A percentile compares a stretch with the other conserved stretches of the same genome.
Conservation (phyloP, 1,140 invertebrate species). For the Ectropis grisescens region DNA sequence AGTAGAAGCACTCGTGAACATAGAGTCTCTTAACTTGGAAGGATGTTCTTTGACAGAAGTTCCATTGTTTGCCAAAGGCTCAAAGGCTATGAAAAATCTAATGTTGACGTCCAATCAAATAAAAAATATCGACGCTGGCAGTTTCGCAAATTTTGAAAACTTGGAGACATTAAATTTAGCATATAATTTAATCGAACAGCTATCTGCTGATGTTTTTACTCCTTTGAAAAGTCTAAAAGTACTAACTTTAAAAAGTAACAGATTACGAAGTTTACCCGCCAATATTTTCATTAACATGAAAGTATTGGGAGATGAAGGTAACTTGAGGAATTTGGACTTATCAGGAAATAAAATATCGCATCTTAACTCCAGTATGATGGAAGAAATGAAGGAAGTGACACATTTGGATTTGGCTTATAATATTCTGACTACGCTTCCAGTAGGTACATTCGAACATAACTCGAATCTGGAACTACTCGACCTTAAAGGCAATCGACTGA, state of each 20-base stretch:
- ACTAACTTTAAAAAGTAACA: conserved; percentile 33
- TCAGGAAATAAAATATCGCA: conserved; percentile 32
- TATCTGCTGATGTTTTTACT: conserved; percentile 30
- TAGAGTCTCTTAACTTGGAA: conserved; percentile 35
- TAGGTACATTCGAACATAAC: conserved; percentile 34
- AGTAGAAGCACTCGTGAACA: conserved; percentile 20
- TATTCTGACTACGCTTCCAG: conserved; percentile 23
- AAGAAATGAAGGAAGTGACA: conserved; percentile 20
- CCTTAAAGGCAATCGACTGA: conserved; percentile 33
- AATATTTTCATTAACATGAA: too few relatives aligned
- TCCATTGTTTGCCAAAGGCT: conserved; percentile 26
- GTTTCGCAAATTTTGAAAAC: conserved; percentile 8
- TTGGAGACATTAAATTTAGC: conserved; percentile 33
- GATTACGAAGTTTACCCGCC: too few relatives aligned
- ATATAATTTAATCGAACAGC: conserved; percentile 15
- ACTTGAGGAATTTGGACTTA: too few relatives aligned
- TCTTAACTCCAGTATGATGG: conserved; percentile 29
- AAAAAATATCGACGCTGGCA: background rate
- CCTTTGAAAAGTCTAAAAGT: conserved; percentile 31
- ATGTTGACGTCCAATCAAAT: conserved; percentile 36
- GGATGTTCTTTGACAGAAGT: conserved; percentile 30
- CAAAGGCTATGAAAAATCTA: conserved; percentile 31
- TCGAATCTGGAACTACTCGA: conserved; percentile 30
- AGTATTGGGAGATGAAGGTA: too few relatives aligned
- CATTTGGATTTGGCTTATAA: conserved; percentile 42